A percentile compares a stretch with the other conserved stretches of the same genome.
These are phyloP conservation scores for Drosophila melanosoma DNA, from an alignment of 2,888 invertebrate genomes.

Conservation along the genomic window DNA sequence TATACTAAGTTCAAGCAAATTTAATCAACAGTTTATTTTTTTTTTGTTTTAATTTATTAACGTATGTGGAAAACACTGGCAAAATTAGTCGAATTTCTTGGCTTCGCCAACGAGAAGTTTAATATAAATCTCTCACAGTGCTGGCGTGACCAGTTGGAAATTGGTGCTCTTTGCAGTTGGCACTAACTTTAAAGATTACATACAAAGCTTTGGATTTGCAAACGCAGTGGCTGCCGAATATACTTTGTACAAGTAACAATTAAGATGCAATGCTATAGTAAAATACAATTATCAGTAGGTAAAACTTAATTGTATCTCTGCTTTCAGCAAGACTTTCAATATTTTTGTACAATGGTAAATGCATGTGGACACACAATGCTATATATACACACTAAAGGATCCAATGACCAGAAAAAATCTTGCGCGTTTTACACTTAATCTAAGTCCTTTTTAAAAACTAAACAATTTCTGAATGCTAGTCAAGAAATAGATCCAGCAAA, in stretches of 20 bases:
- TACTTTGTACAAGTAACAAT: constrained; percentile 42
- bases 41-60: constrained; percentile 26
- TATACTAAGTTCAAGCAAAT: background rate
- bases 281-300: constrained; percentile 64
- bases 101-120: constrained; percentile 80
- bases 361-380: constrained; percentile 36
- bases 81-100: constrained; percentile 41
- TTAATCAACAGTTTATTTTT: constrained; percentile 22
- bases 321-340: constrained; percentile 35
- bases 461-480: constrained; percentile 70
- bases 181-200: constrained; percentile 40
- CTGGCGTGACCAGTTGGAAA: constrained; percentile 35
- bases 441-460: constrained; percentile 63
- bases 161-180: constrained; percentile 45
- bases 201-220: constrained; percentile 50
- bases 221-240: constrained; percentile 45
- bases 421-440: constrained; percentile 59
- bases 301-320: constrained; percentile 71
- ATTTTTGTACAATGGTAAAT: constrained; percentile 67
- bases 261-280: constrained; percentile 37
- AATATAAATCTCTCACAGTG: constrained; percentile 84
- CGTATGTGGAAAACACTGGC: constrained; percentile 33
- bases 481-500: constrained; percentile 33
- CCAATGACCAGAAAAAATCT: constrained; percentile 42
- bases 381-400: constrained; percentile 44